Evolutionary conservation across 2,113 vertebrate species (phyloP), one percentile per base, ranked within the genome.

Genomic region (Oncorhynchus gorbuscha): DNA sequence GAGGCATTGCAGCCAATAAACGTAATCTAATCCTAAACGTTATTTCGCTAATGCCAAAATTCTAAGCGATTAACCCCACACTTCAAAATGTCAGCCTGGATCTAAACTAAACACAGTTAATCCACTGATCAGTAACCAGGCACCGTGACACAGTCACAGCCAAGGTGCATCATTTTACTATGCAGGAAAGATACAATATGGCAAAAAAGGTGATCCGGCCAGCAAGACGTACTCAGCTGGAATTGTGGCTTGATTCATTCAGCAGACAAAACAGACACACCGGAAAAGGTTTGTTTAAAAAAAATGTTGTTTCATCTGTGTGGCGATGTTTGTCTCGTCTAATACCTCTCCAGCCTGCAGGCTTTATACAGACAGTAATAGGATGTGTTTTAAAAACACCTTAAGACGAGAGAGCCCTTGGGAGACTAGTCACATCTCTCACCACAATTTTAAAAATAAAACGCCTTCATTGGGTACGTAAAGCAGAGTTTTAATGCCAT

Each of bases 401-500:
- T 35, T 3, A 4, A 5, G 35, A 65, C 49, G 22, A 45, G 32
- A 74, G 61, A 66, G 71, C 1, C 32, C 48, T 62, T 4, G 13
- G 24, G 67, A 39, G 59, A 66, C 76, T 64, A 84, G 76, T 64
- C 22, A 84, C 78, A 51, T 18, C 9, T 48, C 65, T 81, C 81
- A 89, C 90, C 85, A 78, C 84, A 82, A 84, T 89, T 84, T 88
- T 82, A 71, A 75, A 82, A 90, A 84, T 74, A 75, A 88, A 90
- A 92, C 84, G 86, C 58, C 49, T 71, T 73, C 39, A 69, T 35
- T 73, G 49, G 73, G 66, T n/a, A 72, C 83, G 84, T 76, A 82
- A 87, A 86, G 80, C 67, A 9, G 20, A n/a, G 64, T 70, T 78
- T 74, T 87, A 89, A 90, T 80, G 77, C 77, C 83, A 77, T 69